Conservation (phyloP, 2,797 vertebrate genomes). For the Oreortyx pictus region DNA sequence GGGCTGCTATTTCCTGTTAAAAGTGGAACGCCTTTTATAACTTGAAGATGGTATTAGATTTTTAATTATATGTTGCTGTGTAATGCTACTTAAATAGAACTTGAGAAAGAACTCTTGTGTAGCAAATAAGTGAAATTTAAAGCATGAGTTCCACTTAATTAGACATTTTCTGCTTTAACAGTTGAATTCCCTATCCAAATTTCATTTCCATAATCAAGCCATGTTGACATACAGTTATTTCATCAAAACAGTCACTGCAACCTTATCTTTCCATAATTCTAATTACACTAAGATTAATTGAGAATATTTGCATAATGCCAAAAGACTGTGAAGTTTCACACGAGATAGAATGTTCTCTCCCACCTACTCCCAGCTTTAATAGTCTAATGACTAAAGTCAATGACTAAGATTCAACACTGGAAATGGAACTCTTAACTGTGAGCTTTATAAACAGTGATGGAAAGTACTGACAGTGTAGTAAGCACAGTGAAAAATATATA, state of each 20-base stretch:
- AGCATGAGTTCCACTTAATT: conserved; percentile 72
- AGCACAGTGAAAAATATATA: neutral
- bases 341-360: neutral
- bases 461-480: neutral
- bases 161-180: conserved; percentile 73
- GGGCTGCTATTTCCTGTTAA: conserved; percentile 31
- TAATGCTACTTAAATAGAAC: conserved; percentile 58
- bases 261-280: conserved; percentile 32
- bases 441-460: neutral
- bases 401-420: neutral
- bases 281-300: conserved; percentile 47
- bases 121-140: conserved; percentile 61
- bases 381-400: neutral
- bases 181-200: conserved; percentile 54
- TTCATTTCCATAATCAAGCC: conserved; percentile 63
- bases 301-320: conserved; percentile 31
- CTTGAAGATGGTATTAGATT: conserved; percentile 53
- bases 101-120: conserved; percentile 41
- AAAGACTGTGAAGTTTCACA: conserved; percentile 12
- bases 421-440: neutral
- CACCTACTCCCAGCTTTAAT: neutral
- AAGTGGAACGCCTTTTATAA: conserved; percentile 29
- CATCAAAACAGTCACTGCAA: conserved; percentile 55
- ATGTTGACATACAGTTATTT: conserved; percentile 39
- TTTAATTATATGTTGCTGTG: conserved; percentile 69